Evolutionary conservation across 2,888 invertebrate species (phyloP), one percentile per base, ranked within the genome.

Genomic region (Andrena praecox): DNA sequence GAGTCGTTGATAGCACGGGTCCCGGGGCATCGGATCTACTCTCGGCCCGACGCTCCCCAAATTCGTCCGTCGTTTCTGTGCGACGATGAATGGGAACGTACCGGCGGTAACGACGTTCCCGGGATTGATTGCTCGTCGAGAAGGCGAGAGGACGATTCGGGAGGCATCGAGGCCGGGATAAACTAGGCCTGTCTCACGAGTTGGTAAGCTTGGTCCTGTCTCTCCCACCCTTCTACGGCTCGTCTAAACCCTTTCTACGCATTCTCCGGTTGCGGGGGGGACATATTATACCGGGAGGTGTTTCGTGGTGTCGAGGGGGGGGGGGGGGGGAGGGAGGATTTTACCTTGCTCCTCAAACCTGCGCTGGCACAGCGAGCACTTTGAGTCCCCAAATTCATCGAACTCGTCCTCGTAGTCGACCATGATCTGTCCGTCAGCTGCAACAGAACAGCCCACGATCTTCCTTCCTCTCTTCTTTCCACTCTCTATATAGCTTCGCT

Each of bases 311-410:
- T 54, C 54, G 54, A 24, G 24, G 50, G 10, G 56, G 20, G 16
- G 10, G 16, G 50, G 16, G 50, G 50, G 82, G 69, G 84, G 70
- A 0, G 79, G 84, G 83, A 82, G 85, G 87, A 85, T 94, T 94
- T 95, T 96, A 96, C 96, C 96, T 96, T 96, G 96, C 95, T 96
- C 96, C 95, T 96, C 96, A 96, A 96, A 96, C 94, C 96, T 96
- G 95, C 96, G 96, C 95, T 96, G 96, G 95, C 96, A 96, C 95
- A 96, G 96, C 94, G 96, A 96, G 95, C 96, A 96, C 95, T 95
- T 96, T 94, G 95, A 95, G 95, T 95, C 93, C 89, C 94, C 94
- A 83, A 91, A 93, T 88, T 93, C 93, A 89, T 93, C 93, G 89
- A 90, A 93, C 91, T 93, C 93, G 91, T 93, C 96, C 95, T 95